These are phyloP conservation scores for Holothuria scabra DNA, from an alignment of 53 echinoderm and acorn worm species.

Conservation along the genomic window DNA sequence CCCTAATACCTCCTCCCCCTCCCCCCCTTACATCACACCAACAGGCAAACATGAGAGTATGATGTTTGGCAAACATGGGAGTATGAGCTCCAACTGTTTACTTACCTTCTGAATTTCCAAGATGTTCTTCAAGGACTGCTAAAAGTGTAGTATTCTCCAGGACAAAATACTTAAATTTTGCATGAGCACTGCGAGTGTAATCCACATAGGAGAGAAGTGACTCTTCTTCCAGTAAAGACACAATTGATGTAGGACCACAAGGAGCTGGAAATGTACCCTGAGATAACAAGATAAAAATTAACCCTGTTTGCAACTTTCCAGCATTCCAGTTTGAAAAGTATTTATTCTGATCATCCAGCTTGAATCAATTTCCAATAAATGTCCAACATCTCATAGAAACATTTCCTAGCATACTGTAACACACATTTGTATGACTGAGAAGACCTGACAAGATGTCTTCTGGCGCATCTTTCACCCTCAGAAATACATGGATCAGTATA, in stretches of 20 bases:
- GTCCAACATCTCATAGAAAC: too few relatives aligned
- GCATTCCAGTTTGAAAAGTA: too few relatives aligned
- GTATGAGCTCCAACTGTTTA: background rate
- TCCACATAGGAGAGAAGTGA: constrained; percentile 76
- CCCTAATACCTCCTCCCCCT: background rate
- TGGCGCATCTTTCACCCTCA: too few relatives aligned
- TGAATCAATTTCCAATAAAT: too few relatives aligned
- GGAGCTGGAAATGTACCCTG: constrained; percentile 93
- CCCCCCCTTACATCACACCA: background rate
- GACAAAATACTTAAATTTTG: constrained; percentile 89
- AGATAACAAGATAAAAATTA: background rate
- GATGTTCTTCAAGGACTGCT: constrained; percentile 89
- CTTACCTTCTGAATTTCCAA: constrained; percentile 75
- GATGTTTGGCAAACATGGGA: too few relatives aligned
- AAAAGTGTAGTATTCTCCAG: constrained; percentile 88
- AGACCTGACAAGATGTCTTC: too few relatives aligned
- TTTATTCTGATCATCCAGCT: too few relatives aligned
- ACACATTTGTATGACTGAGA: too few relatives aligned
- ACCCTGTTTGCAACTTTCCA: too few relatives aligned
- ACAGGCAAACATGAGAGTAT: background rate
- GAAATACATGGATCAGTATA: too few relatives aligned
- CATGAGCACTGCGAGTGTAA: constrained; percentile 22
- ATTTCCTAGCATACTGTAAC: too few relatives aligned
- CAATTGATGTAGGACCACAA: constrained; percentile 90
- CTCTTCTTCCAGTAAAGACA: constrained; percentile 86